Evolutionary conservation across 2,113 vertebrate species (phyloP).

Genomic region (Periophthalmus modestus): DNA sequence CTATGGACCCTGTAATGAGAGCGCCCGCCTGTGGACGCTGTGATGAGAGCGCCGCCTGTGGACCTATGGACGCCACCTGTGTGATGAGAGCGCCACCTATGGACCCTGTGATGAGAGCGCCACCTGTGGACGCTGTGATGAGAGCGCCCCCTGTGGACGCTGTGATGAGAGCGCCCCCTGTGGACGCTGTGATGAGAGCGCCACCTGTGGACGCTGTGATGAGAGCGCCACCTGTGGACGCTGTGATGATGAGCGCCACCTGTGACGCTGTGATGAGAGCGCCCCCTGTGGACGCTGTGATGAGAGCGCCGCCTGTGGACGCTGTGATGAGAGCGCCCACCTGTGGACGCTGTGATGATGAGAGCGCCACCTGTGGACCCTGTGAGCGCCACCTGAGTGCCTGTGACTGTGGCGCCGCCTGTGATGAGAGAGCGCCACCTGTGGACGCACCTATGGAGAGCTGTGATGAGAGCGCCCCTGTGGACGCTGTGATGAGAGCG

Average conservation of each 20-base stretch:
- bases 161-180: slow-evolving; percentile 18
- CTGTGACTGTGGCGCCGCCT: no score
- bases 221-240: slow-evolving; percentile 21
- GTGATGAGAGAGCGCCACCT: no score
- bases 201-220: slow-evolving; percentile 29
- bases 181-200: slow-evolving; percentile 29
- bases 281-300: slow-evolving; percentile 39
- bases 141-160: slow-evolving; percentile 27
- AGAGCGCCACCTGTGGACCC: slow-evolving; percentile 4
- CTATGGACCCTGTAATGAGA: slow-evolving; percentile 32
- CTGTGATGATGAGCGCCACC: slow-evolving; percentile 17
- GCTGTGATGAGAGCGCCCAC: slow-evolving; percentile 22
- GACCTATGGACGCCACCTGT: no score
- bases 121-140: slow-evolving; percentile 28
- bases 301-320: slow-evolving; percentile 19
- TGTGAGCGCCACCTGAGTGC: no score
- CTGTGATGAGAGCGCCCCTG: no score
- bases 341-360: slow-evolving; percentile 36
- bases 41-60: slow-evolving; percentile 13
- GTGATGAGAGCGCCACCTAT: slow-evolving; percentile 12
- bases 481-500: no score
- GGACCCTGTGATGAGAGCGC: slow-evolving; percentile 29
- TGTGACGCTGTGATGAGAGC: no score
- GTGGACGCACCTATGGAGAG: no score
- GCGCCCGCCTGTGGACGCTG: slow-evolving; percentile 30